phyloP scores from a whole-genome alignment of 2,797 vertebrate species.

The Cryptoblepharus egeriae region DNA sequence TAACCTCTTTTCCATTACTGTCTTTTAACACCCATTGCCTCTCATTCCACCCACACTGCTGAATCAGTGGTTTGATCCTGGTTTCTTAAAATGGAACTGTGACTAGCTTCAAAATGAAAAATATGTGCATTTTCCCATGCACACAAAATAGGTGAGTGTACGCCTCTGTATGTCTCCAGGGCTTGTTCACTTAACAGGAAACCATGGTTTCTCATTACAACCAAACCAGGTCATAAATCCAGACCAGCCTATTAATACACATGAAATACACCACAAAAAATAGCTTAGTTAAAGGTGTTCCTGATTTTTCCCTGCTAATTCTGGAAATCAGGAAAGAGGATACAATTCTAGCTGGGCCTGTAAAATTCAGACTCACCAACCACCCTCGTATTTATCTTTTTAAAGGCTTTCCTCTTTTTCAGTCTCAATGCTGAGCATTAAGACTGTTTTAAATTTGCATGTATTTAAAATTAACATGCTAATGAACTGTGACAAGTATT shows the following conservation, averaged over 20 bases:
- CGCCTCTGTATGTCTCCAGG: not conserved
- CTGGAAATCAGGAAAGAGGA: not conserved
- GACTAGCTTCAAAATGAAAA: too few species aligned
- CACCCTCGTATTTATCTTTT: too few species aligned
- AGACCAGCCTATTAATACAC: not conserved
- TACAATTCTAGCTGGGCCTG: not conserved
- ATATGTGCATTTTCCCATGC: too few species aligned
- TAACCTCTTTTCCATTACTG: not conserved
- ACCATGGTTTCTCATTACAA: not conserved
- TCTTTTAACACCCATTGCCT: not conserved
- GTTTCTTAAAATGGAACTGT: too few species aligned
- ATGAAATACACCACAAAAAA: not conserved
- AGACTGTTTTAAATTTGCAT: not conserved
- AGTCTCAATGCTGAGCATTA: not conserved
- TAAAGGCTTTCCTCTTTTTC: too few species aligned
- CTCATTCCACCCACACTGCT: not conserved
- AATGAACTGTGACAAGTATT: not conserved
- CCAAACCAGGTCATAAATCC: not conserved
- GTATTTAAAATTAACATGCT: not conserved
- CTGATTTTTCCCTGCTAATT: not conserved
- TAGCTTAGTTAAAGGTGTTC: not conserved
- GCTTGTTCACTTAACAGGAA: not conserved
- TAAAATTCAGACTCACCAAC: not conserved
- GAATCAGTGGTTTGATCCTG: not conserved
- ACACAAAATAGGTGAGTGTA: not conserved